Evolutionary conservation across 2,888 invertebrate species (phyloP).

Genomic region (Drosophila cracens): DNA sequence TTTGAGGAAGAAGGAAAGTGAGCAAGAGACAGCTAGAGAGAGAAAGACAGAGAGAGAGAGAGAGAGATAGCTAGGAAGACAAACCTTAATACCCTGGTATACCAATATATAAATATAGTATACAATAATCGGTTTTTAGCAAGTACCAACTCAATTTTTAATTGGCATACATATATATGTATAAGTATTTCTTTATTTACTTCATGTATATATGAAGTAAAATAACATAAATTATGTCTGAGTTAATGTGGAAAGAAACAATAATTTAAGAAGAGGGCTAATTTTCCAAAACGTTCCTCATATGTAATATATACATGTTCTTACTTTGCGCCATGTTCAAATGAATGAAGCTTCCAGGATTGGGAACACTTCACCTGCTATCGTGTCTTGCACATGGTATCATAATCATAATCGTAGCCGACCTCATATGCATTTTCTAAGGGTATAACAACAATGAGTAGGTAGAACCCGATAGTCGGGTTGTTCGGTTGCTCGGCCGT

Average conservation of each 20-base stretch:
- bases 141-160: background rate
- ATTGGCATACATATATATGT: background rate
- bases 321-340: background rate
- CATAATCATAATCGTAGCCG: background rate
- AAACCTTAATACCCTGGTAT: slow-evolving; percentile 6
- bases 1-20: background rate
- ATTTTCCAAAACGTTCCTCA: background rate
- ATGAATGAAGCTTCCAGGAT: background rate
- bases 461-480: background rate
- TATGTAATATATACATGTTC: background rate
- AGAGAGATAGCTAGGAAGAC: background rate
- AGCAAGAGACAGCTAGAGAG: background rate
- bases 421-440: slow-evolving; percentile 7
- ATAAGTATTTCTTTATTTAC: background rate
- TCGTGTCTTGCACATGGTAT: background rate
- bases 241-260: background rate
- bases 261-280: background rate
- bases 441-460: slow-evolving; percentile 34
- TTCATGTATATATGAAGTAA: background rate
- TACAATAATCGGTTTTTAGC: background rate
- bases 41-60: background rate
- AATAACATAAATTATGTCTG: background rate
- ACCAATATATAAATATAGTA: background rate
- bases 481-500: slow-evolving; percentile 36
- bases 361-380: background rate